Evolutionary conservation across 2,113 vertebrate genomes (phyloP).

Genomic region (Grallaria varia): DNA sequence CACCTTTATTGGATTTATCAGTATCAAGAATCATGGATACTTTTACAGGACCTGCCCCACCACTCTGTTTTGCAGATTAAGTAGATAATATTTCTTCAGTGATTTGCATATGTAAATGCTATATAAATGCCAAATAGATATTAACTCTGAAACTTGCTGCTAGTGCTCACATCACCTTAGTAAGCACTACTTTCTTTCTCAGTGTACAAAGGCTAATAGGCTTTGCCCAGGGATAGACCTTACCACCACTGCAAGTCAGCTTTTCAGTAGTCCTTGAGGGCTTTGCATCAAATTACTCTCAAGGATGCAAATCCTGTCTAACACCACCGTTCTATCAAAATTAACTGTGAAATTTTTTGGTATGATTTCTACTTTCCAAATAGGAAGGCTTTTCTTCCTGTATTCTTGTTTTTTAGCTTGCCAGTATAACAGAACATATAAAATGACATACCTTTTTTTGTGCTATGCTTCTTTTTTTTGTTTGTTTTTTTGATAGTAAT

Average conservation of each 20-base stretch:
- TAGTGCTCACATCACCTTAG: neutral
- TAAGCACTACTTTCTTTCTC: neutral
- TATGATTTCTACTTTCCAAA: constrained; percentile 13
- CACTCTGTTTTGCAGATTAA: neutral
- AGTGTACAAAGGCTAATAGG: neutral
- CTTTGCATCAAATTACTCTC: constrained; percentile 43
- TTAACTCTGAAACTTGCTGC: neutral
- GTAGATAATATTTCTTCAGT: neutral
- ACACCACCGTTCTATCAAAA: constrained; percentile 45
- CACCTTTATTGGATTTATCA: neutral
- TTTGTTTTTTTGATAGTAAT: neutral
- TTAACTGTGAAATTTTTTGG: neutral
- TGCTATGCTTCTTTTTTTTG: neutral
- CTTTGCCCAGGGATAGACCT: neutral
- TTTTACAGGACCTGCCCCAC: neutral
- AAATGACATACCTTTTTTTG: constrained; percentile 17
- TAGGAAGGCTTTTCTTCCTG: constrained; percentile 29
- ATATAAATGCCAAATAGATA: constrained; percentile 18
- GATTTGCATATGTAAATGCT: constrained; percentile 11
- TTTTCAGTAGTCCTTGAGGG: constrained; percentile 24
- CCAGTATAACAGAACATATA: constrained; percentile 43
- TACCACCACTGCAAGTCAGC: neutral
- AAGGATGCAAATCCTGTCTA: constrained; percentile 44
- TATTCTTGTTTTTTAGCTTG: constrained; percentile 58
- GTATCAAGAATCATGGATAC: neutral